These are phyloP conservation scores for Epinotia bilunana DNA, from an alignment of 2,888 invertebrate genomes.

Conservation along the genomic window DNA sequence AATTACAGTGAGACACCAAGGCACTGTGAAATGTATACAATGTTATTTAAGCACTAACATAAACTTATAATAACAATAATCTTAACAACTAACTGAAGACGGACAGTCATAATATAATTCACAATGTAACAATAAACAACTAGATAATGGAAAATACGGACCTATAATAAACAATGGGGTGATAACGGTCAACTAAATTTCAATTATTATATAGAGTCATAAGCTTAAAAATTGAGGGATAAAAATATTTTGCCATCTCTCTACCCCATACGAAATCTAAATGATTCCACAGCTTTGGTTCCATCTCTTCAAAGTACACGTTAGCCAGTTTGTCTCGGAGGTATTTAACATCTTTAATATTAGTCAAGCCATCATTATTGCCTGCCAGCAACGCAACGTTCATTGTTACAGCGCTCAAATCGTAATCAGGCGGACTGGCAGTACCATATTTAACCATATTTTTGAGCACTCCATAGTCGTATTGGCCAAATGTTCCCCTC, in stretches of 20 bases:
- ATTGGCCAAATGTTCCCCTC: conserved; percentile 54
- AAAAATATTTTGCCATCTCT: conserved; percentile 47
- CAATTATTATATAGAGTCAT: conserved; percentile 2
- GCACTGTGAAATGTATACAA: no score
- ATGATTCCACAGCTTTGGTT: conserved; percentile 54
- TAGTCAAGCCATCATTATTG: conserved; percentile 57
- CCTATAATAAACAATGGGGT: no score
- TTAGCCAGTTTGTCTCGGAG: conserved; percentile 55
- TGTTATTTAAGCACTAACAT: no score
- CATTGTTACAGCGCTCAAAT: conserved; percentile 58
- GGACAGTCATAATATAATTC: no score
- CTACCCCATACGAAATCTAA: conserved; percentile 61
- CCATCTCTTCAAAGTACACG: conserved; percentile 48
- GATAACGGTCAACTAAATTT: no score
- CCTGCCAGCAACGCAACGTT: conserved; percentile 55
- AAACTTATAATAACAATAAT: no score
- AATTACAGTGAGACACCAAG: no score
- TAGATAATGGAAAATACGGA: no score
- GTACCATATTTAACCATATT: conserved; percentile 57
- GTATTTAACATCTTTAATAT: conserved; percentile 53
- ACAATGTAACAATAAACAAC: no score
- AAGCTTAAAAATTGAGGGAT: conserved; percentile 40
- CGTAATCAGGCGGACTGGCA: conserved; percentile 56
- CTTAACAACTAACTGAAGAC: no score
- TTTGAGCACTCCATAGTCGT: conserved; percentile 56